Evolutionary conservation across 2,113 vertebrate genomes (phyloP).

Genomic region (Stegostoma tigrinum): DNA sequence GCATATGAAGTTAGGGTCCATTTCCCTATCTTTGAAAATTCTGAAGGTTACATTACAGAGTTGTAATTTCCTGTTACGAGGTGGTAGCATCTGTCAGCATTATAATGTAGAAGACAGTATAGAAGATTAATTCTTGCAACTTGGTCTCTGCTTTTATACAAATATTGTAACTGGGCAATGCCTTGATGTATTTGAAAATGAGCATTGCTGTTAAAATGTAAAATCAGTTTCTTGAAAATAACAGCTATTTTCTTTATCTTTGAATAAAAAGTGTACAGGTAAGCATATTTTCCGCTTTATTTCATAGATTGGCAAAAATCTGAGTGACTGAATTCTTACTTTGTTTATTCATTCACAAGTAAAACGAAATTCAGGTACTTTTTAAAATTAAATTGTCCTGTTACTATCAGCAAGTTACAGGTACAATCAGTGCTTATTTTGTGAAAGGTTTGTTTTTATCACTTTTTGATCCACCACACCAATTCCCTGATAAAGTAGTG

Average conservation of each 20-base stretch:
- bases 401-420: not conserved
- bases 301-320: not conserved
- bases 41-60: not conserved
- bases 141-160: not conserved
- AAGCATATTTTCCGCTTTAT: not conserved
- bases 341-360: not conserved
- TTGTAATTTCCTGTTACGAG: not conserved
- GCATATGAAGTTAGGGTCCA: not conserved
- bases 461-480: not conserved
- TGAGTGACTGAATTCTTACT: not conserved
- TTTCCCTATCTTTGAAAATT: not conserved
- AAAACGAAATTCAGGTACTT: no score
- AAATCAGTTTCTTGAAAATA: not conserved
- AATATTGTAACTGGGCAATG: not conserved
- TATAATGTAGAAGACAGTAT: not conserved
- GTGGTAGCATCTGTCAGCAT: not conserved
- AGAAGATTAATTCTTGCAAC: not conserved
- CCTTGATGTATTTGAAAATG: not conserved
- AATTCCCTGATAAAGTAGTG: not conserved
- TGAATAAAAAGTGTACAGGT: not conserved
- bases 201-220: not conserved
- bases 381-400: not conserved
- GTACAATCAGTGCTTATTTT: not conserved
- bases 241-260: not conserved
- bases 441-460: not conserved